Base-by-base conservation (phyloP, 2,888 invertebrate genomes). In the Hyppa rectilinea region DNA sequence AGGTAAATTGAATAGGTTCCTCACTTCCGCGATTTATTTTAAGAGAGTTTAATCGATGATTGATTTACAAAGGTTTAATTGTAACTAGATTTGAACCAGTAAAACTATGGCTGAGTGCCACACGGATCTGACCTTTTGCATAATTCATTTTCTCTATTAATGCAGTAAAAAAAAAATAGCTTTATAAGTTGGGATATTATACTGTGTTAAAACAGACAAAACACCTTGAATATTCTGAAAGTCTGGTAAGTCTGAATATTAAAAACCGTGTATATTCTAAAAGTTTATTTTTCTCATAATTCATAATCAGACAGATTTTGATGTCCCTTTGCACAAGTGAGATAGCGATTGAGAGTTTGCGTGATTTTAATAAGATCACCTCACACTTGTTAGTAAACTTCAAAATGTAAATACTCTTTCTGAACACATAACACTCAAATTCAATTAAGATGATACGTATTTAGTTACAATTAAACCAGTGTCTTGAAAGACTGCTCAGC, bases 401-500 rank as follows among this genome's bases (percentile, higher is more conserved):
- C 10, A 14, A n/a, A 31, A 31, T 63, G 31, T n/a, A 12, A 14
- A 23, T 31, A n/a, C n/a, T n/a, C 17, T 4, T 14, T 34, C n/a
- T 26, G 4, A 34, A 59, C 45, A 17, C 23, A 6, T 2, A 34
- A 12, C 5, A 45, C n/a, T 60, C 31, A 7, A 34, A 34, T 45
- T 45, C 5, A n/a, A 45, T 17, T 17, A 23, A 10, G 2, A 5
- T 31, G 20, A 43, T 14, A 52, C 59, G 20, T 36, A n/a, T 71
- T 43, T 50, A 59, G 50, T 45, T 70, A 23, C 43, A 59, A 23
- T 58, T 59, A 36, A 70, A 50, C 43, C 36, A 7, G 45, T 81
- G 74, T 81, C 71, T 78, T 47, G 81, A 84, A 87, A 85, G 87
- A 87, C 88, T 88, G 88, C 82, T 81, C 81, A 79, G 74, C 73